Base-by-base conservation (phyloP, 2,888 invertebrate genomes). In the Melanchra persicariae region DNA sequence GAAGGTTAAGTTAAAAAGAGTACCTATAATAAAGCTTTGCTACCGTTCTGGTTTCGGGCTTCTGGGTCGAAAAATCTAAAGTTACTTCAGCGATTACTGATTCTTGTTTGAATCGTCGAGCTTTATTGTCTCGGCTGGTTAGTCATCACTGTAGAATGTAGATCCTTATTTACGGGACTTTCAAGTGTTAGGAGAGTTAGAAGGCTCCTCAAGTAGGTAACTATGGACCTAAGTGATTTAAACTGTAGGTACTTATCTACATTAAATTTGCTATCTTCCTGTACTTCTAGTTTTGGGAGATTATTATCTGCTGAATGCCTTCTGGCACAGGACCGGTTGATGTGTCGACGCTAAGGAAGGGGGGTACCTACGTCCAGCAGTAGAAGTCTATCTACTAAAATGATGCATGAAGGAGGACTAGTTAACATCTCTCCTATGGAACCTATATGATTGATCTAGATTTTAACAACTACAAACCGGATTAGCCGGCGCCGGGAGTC, bases 391-490 rank as follows among this genome's bases (percentile, higher is more conserved):
- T 40, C 15, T 15, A 40, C 40, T 4, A 15, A 15, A 15, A 12
- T 15, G 40, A 12, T 15, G 40, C 12, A 15, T 40, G 6, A 19
- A 19, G 8, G 7, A 19, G 19, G 19, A 17, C 45, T 45, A 19
- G 1, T 15, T 43, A 17, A 43, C 17, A 43, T 43, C 5, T 43
- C 43, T 43, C 17, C 6, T 17, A 19, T 19, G 19, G 43, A 43
- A 43, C 17, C 17, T 47, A 7, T n/a, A 19, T 45, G 15, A 6
- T 7, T 45, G 8, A 2, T 45, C 19, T 19, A 19, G 6, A 19
- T 8, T 47, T 47, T 47, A 47, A n/a, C 47, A n/a, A 1, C 7
- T 15, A 77, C 79, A 77, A 47, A 90, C 91, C 74, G 88, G 90
- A 17, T 87, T 79, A n/a, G 88, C 69, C 0, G 80, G 79, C 4